Percentiles rank a stretch among this genome's conserved stretches.
These are phyloP conservation scores for Megaceryle alcyon DNA, from an alignment of 2,797 vertebrate genomes.

Conservation along the genomic window DNA sequence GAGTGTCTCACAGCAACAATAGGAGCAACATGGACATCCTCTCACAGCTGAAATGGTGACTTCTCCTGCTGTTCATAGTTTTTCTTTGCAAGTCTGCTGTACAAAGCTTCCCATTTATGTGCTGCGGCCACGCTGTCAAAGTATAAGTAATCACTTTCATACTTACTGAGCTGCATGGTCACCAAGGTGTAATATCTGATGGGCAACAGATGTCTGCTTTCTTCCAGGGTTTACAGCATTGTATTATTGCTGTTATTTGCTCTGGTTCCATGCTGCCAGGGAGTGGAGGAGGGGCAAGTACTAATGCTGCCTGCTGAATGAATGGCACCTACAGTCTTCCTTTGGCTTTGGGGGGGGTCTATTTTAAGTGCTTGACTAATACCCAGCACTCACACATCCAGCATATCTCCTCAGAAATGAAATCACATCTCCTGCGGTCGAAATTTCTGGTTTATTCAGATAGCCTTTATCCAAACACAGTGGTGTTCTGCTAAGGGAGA, in stretches of 20 bases:
- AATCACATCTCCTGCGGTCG: neutral
- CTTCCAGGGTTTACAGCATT: conserved; percentile 20
- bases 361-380: neutral
- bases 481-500: neutral
- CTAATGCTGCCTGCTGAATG: conserved; percentile 4
- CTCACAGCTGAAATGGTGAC: neutral
- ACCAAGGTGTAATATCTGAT: conserved; percentile 66
- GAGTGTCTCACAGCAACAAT: neutral
- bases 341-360: neutral
- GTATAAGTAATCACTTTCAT: conserved; percentile 64
- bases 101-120: neutral
- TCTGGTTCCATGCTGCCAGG: conserved; percentile 24
- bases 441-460: neutral
- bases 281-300: neutral
- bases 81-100: neutral
- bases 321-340: neutral
- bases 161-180: conserved; percentile 48
- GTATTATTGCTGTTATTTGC: conserved; percentile 36
- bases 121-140: conserved; percentile 12
- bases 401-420: neutral
- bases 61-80: neutral
- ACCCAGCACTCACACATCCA: neutral
- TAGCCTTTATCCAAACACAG: neutral
- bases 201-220: conserved; percentile 54
- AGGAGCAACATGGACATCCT: neutral